A percentile compares a stretch with the other conserved stretches of the same genome.
Conservation (phyloP, 2,888 invertebrate genomes). For the Hybos culiciformis region DNA sequence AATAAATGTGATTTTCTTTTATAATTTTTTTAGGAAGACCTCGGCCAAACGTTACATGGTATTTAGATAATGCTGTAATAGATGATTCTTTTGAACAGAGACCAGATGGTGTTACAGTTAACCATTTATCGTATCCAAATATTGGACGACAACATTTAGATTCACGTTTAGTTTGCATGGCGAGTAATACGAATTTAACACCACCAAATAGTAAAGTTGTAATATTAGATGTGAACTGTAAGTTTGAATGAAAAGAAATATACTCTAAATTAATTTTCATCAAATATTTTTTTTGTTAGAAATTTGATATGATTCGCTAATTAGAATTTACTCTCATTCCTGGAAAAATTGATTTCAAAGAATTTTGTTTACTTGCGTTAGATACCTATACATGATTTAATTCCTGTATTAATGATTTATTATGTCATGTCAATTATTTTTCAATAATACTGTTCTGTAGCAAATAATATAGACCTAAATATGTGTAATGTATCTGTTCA, state of each 20-base stretch:
- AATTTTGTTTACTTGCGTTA: no score
- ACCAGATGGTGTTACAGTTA: constrained; percentile 56
- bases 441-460: no score
- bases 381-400: no score
- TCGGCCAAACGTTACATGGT: constrained; percentile 69
- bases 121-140: constrained; percentile 65
- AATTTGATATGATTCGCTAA: no score
- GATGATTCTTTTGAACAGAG: constrained; percentile 67
- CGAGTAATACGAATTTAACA: constrained; percentile 72
- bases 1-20: constrained; percentile 6
- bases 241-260: constrained; percentile 37
- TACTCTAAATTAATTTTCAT: constrained; percentile 8
- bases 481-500: no score
- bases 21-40: constrained; percentile 48
- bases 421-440: no score
- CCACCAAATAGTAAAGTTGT: constrained; percentile 64
- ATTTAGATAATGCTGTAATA: constrained; percentile 68
- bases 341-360: no score
- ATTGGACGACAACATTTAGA: constrained; percentile 73
- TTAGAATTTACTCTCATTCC: no score
- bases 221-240: constrained; percentile 72
- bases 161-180: constrained; percentile 72
- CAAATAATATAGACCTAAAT: no score
- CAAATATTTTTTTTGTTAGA: constrained; percentile 3
- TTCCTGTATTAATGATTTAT: no score